Percentiles rank a stretch among this genome's conserved stretches.
Conservation (phyloP, 2,113 vertebrate genomes). For the Tupaia chinensis region DNA sequence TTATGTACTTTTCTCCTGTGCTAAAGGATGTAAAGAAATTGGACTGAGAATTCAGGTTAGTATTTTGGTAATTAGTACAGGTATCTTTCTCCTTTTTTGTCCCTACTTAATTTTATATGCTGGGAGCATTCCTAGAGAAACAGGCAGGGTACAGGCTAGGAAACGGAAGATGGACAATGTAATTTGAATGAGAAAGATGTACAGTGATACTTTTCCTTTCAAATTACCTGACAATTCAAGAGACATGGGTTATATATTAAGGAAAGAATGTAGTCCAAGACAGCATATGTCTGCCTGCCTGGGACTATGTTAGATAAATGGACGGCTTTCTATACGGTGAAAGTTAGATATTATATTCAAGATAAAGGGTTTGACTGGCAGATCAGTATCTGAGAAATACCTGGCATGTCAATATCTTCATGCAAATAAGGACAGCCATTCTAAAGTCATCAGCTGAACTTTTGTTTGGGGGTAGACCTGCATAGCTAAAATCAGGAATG, state of each 20-base stretch:
- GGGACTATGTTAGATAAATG: slow-evolving; percentile 79
- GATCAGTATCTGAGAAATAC: slow-evolving; percentile 67
- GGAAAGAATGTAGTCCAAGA: slow-evolving; percentile 67
- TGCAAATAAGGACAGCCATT: slow-evolving; percentile 74
- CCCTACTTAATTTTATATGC: slow-evolving; percentile 74
- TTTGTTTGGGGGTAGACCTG: background rate
- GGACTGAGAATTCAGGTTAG: background rate
- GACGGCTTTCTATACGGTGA: slow-evolving; percentile 73
- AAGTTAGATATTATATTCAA: slow-evolving; percentile 78
- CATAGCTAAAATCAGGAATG: slow-evolving; percentile 1
- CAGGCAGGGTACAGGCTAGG: slow-evolving; percentile 35
- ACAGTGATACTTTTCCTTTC: slow-evolving; percentile 80
- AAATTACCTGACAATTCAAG: slow-evolving; percentile 84
- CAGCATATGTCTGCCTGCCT: slow-evolving; percentile 62
- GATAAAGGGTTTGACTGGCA: slow-evolving; percentile 78
- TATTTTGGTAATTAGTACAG: slow-evolving; percentile 12
- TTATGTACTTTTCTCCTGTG: slow-evolving; percentile 30
- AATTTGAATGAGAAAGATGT: slow-evolving; percentile 83
- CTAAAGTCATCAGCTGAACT: slow-evolving; percentile 64
- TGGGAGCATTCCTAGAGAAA: slow-evolving; percentile 62
- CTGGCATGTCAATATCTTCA: slow-evolving; percentile 71
- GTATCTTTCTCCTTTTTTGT: slow-evolving; percentile 44
- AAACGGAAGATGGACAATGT: slow-evolving; percentile 79
- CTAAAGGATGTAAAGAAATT: slow-evolving; percentile 17
- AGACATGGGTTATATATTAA: slow-evolving; percentile 83